phyloP scores from a whole-genome alignment of 1,140 invertebrate genomes.

The Pseudomyrmex dendroicus region DNA sequence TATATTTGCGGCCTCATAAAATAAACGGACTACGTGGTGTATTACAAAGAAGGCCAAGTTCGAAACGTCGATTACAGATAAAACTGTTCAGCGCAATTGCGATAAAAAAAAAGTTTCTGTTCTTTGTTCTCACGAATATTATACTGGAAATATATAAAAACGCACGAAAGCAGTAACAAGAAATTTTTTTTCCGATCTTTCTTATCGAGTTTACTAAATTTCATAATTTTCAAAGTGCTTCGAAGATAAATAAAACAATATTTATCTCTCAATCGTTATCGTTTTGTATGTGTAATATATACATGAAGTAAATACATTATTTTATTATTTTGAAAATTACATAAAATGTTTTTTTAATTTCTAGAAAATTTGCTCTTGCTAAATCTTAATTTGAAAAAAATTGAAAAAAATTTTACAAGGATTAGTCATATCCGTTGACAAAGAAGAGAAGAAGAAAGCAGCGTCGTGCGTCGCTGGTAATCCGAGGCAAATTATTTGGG shows the following conservation, averaged over 20 bases:
- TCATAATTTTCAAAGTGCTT: too few relatives aligned
- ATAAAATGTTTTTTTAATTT: background rate
- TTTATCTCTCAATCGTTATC: background rate
- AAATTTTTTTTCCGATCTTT: background rate
- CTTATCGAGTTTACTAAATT: background rate
- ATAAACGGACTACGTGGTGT: constrained; percentile 71
- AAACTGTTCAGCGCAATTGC: constrained; percentile 19
- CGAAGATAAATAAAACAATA: too few relatives aligned
- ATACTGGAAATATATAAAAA: too few relatives aligned
- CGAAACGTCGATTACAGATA: constrained; percentile 66
- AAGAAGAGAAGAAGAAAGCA: constrained; percentile 61
- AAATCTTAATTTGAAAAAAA: too few relatives aligned
- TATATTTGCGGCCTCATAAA: constrained; percentile 72
- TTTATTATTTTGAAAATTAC: constrained; percentile 25
- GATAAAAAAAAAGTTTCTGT: background rate
- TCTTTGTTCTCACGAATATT: background rate
- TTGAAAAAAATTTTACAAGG: background rate
- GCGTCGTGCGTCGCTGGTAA: constrained; percentile 80
- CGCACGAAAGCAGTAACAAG: too few relatives aligned
- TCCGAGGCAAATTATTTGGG: constrained; percentile 86
- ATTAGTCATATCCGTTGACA: constrained; percentile 18
- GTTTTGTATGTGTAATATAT: background rate
- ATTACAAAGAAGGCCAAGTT: constrained; percentile 73
- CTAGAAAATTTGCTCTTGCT: too few relatives aligned
- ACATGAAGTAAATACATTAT: background rate